Percentiles rank a stretch among this genome's conserved stretches.
Evolutionary conservation across 2,888 invertebrate species (phyloP).

Genomic region (Parelbella ahira): DNA sequence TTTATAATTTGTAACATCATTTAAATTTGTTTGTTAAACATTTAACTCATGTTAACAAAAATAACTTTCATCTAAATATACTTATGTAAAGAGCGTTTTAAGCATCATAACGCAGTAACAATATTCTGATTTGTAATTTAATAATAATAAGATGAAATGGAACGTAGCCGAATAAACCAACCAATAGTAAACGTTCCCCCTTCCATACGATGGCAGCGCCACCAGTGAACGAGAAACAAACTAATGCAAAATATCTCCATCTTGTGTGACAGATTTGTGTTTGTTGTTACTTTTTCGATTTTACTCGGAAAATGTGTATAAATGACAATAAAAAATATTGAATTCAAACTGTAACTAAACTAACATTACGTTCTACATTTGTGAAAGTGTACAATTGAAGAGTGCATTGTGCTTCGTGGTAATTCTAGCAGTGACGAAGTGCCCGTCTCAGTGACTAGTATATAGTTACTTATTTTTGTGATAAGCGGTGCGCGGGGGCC

Average conservation of each 20-base stretch:
- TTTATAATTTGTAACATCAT: too few relatives aligned
- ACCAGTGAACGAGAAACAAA: slow-evolving; percentile 66
- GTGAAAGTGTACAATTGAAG: slow-evolving; percentile 38
- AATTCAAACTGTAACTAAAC: slow-evolving; percentile 41
- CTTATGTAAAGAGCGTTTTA: too few relatives aligned
- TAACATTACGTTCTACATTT: slow-evolving; percentile 37
- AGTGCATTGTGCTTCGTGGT: slow-evolving; percentile 44
- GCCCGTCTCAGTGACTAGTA: slow-evolving; percentile 72
- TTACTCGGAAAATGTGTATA: slow-evolving; percentile 58
- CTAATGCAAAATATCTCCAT: slow-evolving; percentile 82
- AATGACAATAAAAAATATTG: slow-evolving; percentile 51
- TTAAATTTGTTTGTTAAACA: too few relatives aligned
- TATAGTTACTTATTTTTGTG: slow-evolving; percentile 81
- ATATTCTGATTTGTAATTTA: too few relatives aligned
- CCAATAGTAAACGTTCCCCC: slow-evolving; percentile 57
- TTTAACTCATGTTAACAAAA: too few relatives aligned
- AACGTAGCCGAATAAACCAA: slow-evolving; percentile 42
- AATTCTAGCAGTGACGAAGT: slow-evolving; percentile 74
- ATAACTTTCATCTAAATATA: too few relatives aligned
- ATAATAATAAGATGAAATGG: slow-evolving; percentile 35
- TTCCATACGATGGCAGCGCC: slow-evolving; percentile 63
- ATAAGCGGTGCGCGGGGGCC: slow-evolving; percentile 77
- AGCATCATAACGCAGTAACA: too few relatives aligned
- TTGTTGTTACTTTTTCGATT: slow-evolving; percentile 76
- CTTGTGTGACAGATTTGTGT: slow-evolving; percentile 84